These are phyloP conservation scores for Ypsolopha scabrella DNA, from an alignment of 2,888 invertebrate species.

Conservation along the genomic window DNA sequence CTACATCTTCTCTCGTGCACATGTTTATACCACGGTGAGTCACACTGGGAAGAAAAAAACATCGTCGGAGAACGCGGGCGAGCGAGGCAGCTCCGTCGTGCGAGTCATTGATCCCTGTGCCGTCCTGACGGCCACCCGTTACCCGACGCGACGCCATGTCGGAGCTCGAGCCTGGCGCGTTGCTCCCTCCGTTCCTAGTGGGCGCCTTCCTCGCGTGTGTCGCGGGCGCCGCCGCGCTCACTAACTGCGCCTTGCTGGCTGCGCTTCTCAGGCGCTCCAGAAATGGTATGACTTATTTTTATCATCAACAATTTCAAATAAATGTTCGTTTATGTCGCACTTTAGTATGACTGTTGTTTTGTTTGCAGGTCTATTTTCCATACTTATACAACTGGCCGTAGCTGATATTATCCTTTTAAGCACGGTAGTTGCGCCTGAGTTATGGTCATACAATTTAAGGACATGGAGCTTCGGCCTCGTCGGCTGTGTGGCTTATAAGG, in stretches of 20 bases:
- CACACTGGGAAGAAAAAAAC: slow-evolving; percentile 48
- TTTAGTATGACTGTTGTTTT: slow-evolving; percentile 9
- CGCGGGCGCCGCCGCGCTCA: slow-evolving; percentile 54
- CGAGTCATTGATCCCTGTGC: slow-evolving; percentile 65
- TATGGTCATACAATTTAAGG: slow-evolving; percentile 58
- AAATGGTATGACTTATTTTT: slow-evolving; percentile 42
- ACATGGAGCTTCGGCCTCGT: slow-evolving; percentile 63
- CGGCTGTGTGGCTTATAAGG: slow-evolving; percentile 65
- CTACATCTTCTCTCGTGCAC: slow-evolving; percentile 27
- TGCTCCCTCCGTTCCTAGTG: slow-evolving; percentile 46
- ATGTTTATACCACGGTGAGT: slow-evolving; percentile 40
- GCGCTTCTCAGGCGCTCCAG: slow-evolving; percentile 52
- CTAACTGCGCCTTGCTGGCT: slow-evolving; percentile 50
- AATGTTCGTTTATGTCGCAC: background rate
- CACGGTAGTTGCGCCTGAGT: slow-evolving; percentile 56
- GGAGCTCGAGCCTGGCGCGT: slow-evolving; percentile 33
- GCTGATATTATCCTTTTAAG: slow-evolving; percentile 59
- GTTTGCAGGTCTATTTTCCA: slow-evolving; percentile 62
- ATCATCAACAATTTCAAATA: slow-evolving; percentile 10
- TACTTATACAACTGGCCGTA: slow-evolving; percentile 64
- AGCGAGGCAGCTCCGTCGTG: slow-evolving; percentile 23
- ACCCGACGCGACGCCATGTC: slow-evolving; percentile 39
- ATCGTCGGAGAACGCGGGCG: slow-evolving; percentile 43
- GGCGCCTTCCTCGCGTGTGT: slow-evolving; percentile 41
- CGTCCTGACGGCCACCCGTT: slow-evolving; percentile 35